phyloP scores from a whole-genome alignment of 2,797 vertebrate genomes.

The Crenichthys baileyi region DNA sequence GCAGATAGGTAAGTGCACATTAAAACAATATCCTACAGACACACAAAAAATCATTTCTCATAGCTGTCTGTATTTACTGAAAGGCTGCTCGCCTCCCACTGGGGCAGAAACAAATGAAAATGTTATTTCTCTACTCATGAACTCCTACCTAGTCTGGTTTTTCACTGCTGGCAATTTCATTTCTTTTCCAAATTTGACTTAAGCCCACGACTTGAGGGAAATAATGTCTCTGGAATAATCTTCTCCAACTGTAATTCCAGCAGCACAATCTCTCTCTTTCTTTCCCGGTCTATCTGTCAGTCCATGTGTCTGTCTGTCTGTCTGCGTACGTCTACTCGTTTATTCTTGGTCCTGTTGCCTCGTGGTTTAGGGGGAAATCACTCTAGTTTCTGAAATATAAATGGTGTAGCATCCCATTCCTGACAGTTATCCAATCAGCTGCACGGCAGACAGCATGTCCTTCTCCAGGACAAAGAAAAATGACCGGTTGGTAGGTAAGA shows the following conservation, averaged over 20 bases:
- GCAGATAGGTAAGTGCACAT: constrained; percentile 98
- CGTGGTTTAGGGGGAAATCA: constrained; percentile 88
- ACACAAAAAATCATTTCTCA: constrained; percentile 93
- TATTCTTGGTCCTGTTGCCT: constrained; percentile 84
- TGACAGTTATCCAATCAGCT: constrained; percentile 87
- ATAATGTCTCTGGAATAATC: constrained; percentile 99
- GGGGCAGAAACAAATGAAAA: constrained; percentile 99
- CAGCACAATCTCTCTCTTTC: constrained; percentile 65
- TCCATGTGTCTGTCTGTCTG: constrained; percentile 48
- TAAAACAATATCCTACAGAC: constrained; percentile 98
- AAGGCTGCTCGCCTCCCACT: constrained; percentile 95
- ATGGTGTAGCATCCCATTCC: constrained; percentile 85
- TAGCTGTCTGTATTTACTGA: constrained; percentile 99
- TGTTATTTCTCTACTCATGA: constrained; percentile 99
- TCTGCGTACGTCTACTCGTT: constrained; percentile 59
- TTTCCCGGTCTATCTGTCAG: background rate
- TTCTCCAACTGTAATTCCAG: constrained; percentile 94
- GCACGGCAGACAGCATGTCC: constrained; percentile 74
- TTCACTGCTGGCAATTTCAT: constrained; percentile 98
- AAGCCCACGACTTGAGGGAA: constrained; percentile 97
- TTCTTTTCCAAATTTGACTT: constrained; percentile 98
- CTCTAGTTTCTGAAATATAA: constrained; percentile 88
- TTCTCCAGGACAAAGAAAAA: constrained; percentile 32
- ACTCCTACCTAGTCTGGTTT: constrained; percentile 97
- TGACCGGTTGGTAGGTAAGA: background rate